Evolutionary conservation across 2,113 vertebrate genomes (phyloP), one percentile per base, ranked within the genome.

Genomic region (Corythornis vintsioides): DNA sequence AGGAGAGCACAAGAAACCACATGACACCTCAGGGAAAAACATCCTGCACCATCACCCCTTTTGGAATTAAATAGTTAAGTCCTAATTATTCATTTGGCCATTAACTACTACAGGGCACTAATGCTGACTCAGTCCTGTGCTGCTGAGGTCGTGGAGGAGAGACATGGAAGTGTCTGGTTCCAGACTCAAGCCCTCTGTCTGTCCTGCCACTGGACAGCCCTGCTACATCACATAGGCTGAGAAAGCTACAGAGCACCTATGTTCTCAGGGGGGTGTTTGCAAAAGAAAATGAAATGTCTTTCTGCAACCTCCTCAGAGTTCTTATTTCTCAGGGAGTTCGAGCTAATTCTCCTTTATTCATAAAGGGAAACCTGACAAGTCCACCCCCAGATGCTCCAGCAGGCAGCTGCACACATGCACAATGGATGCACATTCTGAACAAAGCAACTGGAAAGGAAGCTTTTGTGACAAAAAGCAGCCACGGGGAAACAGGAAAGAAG

Each of bases 401-500:
- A 69, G 1, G 4, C 72, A 48, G 43, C 70, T 28, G 21, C 9
- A 53, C 26, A 52, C 13, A 60, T 6, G 4, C 33, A 84, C 65
- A 61, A 40, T 20, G 20, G 25, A 78, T 8, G 8, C 25, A 24
- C 86, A 86, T 86, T 91, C 91, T 93, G 86, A 82, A 66, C 19
- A 74, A 63, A 94, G 13, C 2, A 7, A 71, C 35, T 15, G 40
- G 43, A 90, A 86, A 66, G 83, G 90, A 96, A 95, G 59, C 48
- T 92, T 80, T 84, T 90, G 76, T 90, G 83, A 79, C 50, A 45
- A 33, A 33, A 33, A 82, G 77, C 31, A 70, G 72, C 61, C 3
- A 2, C 35, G 50, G 40, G 25, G 81, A 83, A 95, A 84, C 88
- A 90, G 88, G 92, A 96, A 92, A 87, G 33, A 69, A 69, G 48